Evolutionary conservation across 2,113 vertebrate genomes (phyloP), one percentile per base, ranked within the genome.

Genomic region (Brachypodius melanocephalos): DNA sequence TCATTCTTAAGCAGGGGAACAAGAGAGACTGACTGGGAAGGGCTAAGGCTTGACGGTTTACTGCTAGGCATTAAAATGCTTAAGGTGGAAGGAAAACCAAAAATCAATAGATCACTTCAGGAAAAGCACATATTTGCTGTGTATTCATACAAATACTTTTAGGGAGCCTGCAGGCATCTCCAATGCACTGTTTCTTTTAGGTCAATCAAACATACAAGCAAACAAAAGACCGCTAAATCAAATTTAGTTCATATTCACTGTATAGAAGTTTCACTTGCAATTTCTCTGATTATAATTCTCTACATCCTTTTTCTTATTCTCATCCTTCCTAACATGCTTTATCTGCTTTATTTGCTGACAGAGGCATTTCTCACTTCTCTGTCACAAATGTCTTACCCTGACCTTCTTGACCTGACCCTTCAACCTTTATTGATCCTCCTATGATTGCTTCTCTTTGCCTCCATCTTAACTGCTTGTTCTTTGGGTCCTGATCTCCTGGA

Each of bases 1-100:
- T 98, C 98, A 89, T 96, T 95, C 95, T 95, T 68, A 94, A 96
- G 96, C 5, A 74, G 59, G 62, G 61, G 80, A 90, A 94, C 69
- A 63, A 90, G 86, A 90, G 85, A 45, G 85, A 67, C 86, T 57
- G 61, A 68, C 76, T 62, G 36, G 59, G 77, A 85, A 85, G 61
- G 72, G 75, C 45, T 45, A 38, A 22, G 48, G 54, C 58, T 52
- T 42, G 55, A 45, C 2, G 0, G 49, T 88, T 96, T 51, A 17
- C 54, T 63, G 67, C 42, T 54, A 61, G 85, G 66, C 34, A 73
- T 82, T 54, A 34, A 81, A 88, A 58, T 16, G 49, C 73, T 93
- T 82, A 85, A 55, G 52, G 74, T 6, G 2, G 67, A 79, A 88
- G 36, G 57, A 17, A 66, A 84, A 51, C 10, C 36, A 76, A 55